Percentiles rank a stretch among this genome's conserved stretches.
These are phyloP conservation scores for Trachelus iudaicus DNA, from an alignment of 2,888 invertebrate genomes.

Conservation along the genomic window DNA sequence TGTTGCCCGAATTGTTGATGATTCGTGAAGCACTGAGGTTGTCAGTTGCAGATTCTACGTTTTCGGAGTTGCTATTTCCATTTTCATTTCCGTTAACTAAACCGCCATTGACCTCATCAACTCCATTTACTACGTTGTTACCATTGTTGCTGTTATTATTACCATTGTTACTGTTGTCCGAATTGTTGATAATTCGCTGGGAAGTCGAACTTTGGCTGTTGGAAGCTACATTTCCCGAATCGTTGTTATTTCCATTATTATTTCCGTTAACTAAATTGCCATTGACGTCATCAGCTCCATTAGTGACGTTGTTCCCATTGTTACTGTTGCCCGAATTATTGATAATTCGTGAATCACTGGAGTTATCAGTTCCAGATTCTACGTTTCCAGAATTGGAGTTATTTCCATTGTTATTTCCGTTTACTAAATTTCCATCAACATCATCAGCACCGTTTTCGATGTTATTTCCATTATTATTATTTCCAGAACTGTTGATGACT, in stretches of 20 bases:
- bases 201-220: no score
- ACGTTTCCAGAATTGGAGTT: no score
- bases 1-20: slow-evolving; percentile 8
- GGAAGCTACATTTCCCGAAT: not conserved
- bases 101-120: slow-evolving; percentile 14
- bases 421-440: slow-evolving; percentile 12
- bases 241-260: not conserved
- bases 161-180: slow-evolving; percentile 6
- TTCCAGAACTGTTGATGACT: no score
- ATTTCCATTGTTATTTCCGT: no score
- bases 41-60: no score
- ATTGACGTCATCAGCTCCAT: slow-evolving; percentile 14
- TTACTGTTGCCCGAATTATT: slow-evolving; percentile 7
- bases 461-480: no score
- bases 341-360: not conserved
- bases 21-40: not conserved
- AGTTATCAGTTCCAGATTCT: no score
- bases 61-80: no score
- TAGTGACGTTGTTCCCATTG: not conserved
- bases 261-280: slow-evolving; percentile 17
- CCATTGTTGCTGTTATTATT: slow-evolving; percentile 15
- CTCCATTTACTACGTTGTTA: slow-evolving; percentile 6
- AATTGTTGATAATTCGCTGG: no score
- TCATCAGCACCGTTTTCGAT: no score
- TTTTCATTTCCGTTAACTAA: slow-evolving; percentile 23